Evolutionary conservation across 2,888 invertebrate genomes (phyloP).

Genomic region (Hirtodrosophila alboralis): DNA sequence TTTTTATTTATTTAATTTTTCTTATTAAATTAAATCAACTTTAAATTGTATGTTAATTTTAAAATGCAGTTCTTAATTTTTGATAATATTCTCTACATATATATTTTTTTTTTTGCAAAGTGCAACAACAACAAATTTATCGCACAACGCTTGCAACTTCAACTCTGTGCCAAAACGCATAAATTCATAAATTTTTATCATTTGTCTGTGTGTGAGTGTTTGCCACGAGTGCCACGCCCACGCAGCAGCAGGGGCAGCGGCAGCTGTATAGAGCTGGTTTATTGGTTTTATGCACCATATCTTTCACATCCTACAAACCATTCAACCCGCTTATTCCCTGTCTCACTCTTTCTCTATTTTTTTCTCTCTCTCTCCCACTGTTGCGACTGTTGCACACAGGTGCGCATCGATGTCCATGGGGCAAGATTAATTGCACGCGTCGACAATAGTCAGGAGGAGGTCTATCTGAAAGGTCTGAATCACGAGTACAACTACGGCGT

Average conservation of each 20-base stretch:
- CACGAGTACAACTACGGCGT: conserved; percentile 94
- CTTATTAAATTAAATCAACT: no score
- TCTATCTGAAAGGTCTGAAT: conserved; percentile 92
- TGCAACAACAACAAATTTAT: conserved; percentile 66
- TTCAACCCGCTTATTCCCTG: not conserved
- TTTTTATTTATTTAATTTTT: no score
- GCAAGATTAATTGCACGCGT: conserved; percentile 93
- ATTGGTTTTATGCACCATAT: conserved; percentile 73
- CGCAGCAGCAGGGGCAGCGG: conserved; percentile 18
- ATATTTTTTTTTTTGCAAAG: not conserved
- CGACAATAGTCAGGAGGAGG: conserved; percentile 92
- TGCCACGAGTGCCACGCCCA: conserved; percentile 42
- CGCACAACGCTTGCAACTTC: conserved; percentile 72
- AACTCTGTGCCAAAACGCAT: conserved; percentile 74
- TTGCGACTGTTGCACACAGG: conserved; percentile 82
- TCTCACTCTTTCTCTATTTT: not conserved
- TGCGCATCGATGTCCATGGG: conserved; percentile 93
- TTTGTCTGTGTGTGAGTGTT: conserved; percentile 53
- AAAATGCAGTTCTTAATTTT: not conserved
- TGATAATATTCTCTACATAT: no score
- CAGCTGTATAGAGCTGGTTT: conserved; percentile 70
- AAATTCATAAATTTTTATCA: conserved; percentile 80
- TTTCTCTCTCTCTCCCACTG: conserved; percentile 17
- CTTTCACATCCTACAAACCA: conserved; percentile 29
- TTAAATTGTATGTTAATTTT: no score